Evolutionary conservation across 2,888 invertebrate species (phyloP), one percentile per base, ranked within the genome.

Genomic region (Brachylomia viminalis): DNA sequence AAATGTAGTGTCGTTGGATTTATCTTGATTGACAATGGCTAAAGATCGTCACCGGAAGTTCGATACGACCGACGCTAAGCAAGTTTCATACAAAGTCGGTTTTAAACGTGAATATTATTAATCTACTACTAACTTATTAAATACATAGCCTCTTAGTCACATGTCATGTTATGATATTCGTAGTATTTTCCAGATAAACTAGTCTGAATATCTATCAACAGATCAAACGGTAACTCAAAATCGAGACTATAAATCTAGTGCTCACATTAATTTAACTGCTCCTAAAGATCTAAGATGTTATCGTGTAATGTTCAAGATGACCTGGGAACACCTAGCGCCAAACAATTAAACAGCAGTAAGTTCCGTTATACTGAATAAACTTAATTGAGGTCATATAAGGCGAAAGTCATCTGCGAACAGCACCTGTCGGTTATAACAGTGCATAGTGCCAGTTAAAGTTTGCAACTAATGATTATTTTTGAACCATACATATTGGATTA

Each of bases 361-460:
- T 23, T 65, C 86, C 82, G 83, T 74, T 83, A 83, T 20, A 64
- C 0, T 71, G 23, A 82, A 74, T 85, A 38, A 58, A 82, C 82
- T 85, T 49, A 72, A 69, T 69, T 62, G 61, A 69, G 86, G 86
- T 42, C 73, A 23, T n/a, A 66, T 82, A 74, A 74, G 30, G 73
- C 58, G 8, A 72, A 52, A 72, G 20, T 38, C 23, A 70, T 58
- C 61, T 47, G 69, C 1, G 23, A 54, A n/a, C 8, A 15, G 0
- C 23, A 56, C 17, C 66, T 68, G 33, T 68, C 45, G 42, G 11
- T n/a, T 11, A 33, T n/a, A 58, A 30, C 45, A 56, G 7, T 30
- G n/a, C 33, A 59, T 33, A n/a, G 10, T 10, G 20, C 54, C 49
- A 52, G 11, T 42, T n/a, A 45, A 54, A 47, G 8, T 33, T 54